These are phyloP conservation scores for Lissocephala sabroskyi DNA, from an alignment of 2,888 invertebrate genomes.

Conservation along the genomic window DNA sequence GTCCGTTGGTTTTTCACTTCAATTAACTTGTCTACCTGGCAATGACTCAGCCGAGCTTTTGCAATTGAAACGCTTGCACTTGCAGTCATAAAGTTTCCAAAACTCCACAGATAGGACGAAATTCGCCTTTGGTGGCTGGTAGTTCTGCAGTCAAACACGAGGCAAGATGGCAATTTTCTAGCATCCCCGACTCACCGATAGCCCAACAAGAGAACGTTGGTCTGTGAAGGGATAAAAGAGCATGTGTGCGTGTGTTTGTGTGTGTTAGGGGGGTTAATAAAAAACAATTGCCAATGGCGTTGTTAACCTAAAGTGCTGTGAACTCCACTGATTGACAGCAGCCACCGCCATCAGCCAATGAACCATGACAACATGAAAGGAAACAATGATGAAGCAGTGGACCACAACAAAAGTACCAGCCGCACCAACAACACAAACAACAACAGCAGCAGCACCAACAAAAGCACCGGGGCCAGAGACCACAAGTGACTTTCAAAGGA, in stretches of 20 bases:
- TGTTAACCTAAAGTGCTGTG: constrained; percentile 6
- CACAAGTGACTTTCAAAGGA: not conserved
- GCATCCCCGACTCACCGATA: too few relatives aligned
- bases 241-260: too few relatives aligned
- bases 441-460: constrained; percentile 20
- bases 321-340: constrained; percentile 6
- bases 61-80: too few relatives aligned
- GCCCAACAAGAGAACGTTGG: too few relatives aligned
- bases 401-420: constrained; percentile 2
- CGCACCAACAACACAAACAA: constrained; percentile 2
- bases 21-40: constrained; percentile 12
- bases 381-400: constrained; percentile 21
- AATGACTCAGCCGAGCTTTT: constrained; percentile 4
- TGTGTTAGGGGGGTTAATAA: too few relatives aligned
- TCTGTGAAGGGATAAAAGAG: too few relatives aligned
- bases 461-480: constrained; percentile 12
- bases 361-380: constrained; percentile 24
- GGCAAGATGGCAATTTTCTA: too few relatives aligned
- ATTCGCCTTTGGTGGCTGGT: too few relatives aligned
- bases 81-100: too few relatives aligned
- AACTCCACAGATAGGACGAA: too few relatives aligned
- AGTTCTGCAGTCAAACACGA: too few relatives aligned
- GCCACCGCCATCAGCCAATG: constrained; percentile 7
- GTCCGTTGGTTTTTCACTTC: constrained; percentile 20
- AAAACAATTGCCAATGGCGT: constrained; percentile 9